These are phyloP conservation scores for Synergus gifuensis DNA, from an alignment of 2,888 invertebrate genomes.

Conservation along the genomic window DNA sequence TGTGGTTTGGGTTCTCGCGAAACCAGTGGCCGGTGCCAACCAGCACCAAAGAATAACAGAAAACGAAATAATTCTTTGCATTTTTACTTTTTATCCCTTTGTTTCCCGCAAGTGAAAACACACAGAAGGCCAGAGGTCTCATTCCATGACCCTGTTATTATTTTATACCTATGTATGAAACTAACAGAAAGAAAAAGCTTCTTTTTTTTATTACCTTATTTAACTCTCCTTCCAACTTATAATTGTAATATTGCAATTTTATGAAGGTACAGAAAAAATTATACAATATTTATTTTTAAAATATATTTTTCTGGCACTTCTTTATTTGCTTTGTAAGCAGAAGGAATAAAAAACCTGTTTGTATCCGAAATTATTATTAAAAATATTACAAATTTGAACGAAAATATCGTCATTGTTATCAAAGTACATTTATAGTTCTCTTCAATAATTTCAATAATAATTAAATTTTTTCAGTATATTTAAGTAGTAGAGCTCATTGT, in stretches of 20 bases:
- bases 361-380: too few relatives aligned
- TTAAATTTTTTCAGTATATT: neutral
- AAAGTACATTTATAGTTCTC: too few relatives aligned
- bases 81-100: constrained; percentile 26
- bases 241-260: constrained; percentile 12
- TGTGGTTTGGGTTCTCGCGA: neutral
- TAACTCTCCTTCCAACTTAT: neutral
- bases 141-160: constrained; percentile 5
- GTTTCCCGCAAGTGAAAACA: constrained; percentile 24
- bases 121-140: constrained; percentile 37
- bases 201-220: neutral
- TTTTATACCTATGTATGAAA: constrained; percentile 6
- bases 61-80: constrained; percentile 37
- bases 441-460: too few relatives aligned
- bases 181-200: neutral
- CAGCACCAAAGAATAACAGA: constrained; percentile 34
- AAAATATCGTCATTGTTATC: too few relatives aligned
- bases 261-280: neutral
- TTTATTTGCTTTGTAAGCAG: too few relatives aligned
- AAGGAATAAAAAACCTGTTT: too few relatives aligned
- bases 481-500: neutral
- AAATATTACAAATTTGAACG: too few relatives aligned
- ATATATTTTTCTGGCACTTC: too few relatives aligned
- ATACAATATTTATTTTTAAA: neutral
- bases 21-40: constrained; percentile 12